phyloP scores from a whole-genome alignment of 2,113 vertebrate species.

The Saccopteryx leptura region DNA sequence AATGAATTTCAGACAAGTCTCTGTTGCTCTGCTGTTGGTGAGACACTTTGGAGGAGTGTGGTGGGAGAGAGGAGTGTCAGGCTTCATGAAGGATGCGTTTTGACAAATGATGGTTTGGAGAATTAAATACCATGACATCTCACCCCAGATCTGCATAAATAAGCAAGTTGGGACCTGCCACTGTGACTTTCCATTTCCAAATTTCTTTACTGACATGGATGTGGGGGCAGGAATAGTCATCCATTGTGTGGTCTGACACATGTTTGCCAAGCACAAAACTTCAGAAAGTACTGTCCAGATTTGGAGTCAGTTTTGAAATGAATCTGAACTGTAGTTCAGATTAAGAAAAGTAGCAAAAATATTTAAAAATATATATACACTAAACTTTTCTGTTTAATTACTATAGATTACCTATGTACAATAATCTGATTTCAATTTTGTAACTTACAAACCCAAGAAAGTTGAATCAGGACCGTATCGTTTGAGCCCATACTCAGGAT shows the following conservation, averaged over 20 bases:
- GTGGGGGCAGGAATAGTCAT: fast-evolving
- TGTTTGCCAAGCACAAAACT: background rate
- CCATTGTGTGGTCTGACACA: background rate
- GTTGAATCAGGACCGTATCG: background rate
- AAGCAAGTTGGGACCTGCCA: background rate
- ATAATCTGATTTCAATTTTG: background rate
- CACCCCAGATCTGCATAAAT: background rate
- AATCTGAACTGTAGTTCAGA: background rate
- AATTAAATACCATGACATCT: background rate
- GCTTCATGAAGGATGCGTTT: background rate
- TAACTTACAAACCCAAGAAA: background rate
- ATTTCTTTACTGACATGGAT: background rate
- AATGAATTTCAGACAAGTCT: background rate
- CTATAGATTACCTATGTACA: background rate
- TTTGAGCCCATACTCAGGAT: background rate
- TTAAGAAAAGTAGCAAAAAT: background rate
- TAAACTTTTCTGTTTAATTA: background rate
- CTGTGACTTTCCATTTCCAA: background rate
- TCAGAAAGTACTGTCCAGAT: background rate
- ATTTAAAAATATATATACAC: background rate
- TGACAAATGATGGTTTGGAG: background rate
- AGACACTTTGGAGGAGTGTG: background rate
- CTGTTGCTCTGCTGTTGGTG: background rate
- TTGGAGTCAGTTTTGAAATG: background rate
- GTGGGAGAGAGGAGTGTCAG: background rate